These are phyloP conservation scores for Ornithorhynchus anatinus DNA, from an alignment of 2,113 vertebrate genomes.

Conservation along the genomic window DNA sequence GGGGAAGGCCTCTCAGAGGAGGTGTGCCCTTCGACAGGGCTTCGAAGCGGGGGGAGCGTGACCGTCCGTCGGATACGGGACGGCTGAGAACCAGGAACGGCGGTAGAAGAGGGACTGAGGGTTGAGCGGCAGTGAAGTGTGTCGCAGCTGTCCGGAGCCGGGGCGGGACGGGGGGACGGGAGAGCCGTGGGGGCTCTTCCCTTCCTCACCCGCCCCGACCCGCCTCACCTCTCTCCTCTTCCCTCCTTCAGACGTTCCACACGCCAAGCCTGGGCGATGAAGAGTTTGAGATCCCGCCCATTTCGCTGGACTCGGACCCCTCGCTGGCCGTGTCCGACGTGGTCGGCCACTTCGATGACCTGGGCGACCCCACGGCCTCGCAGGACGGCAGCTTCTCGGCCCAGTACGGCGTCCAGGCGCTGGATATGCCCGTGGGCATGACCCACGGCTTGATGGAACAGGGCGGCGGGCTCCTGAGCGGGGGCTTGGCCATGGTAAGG, in stretches of 20 bases:
- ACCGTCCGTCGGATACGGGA: background rate
- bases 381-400: slow-evolving; percentile 72
- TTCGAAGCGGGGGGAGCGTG: background rate
- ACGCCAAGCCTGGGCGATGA: slow-evolving; percentile 91
- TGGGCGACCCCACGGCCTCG: slow-evolving; percentile 76
- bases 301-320: slow-evolving; percentile 86
- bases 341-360: slow-evolving; percentile 85
- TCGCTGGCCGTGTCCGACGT: slow-evolving; percentile 84
- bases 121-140: background rate
- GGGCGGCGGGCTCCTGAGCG: slow-evolving; percentile 74
- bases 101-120: background rate
- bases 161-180: background rate
- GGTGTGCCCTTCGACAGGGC: background rate
- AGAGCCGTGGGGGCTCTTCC: background rate
- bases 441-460: slow-evolving; percentile 77
- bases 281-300: slow-evolving; percentile 92
- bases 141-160: background rate
- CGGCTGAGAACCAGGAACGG: background rate
- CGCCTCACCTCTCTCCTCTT: background rate
- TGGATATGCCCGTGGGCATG: slow-evolving; percentile 84
- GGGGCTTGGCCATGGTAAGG: slow-evolving; percentile 69
- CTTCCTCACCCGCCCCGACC: background rate
- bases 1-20: background rate
- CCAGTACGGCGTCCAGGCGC: slow-evolving; percentile 80
- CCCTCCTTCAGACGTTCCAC: slow-evolving; percentile 81